Percentiles rank a stretch among this genome's conserved stretches.
Evolutionary conservation across 1,140 invertebrate species (phyloP).

Genomic region (Aporrectodea caliginosa): DNA sequence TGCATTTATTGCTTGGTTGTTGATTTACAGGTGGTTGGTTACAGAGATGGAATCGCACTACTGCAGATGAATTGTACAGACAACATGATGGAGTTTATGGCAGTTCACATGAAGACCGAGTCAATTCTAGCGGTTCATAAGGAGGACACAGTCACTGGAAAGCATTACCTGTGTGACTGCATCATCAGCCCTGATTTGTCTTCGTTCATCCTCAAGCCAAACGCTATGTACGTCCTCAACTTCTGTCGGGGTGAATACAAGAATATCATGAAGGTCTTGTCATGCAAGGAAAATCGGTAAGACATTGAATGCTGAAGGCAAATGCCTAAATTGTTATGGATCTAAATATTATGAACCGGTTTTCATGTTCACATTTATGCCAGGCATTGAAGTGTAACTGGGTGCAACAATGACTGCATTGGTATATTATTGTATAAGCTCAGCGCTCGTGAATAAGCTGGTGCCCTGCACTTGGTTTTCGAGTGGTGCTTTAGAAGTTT

Average conservation of each 20-base stretch:
- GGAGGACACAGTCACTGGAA: constrained; percentile 18
- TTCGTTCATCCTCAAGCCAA: constrained; percentile 33
- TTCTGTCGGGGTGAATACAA: constrained; percentile 31
- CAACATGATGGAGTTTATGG: constrained; percentile 31
- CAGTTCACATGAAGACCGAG: constrained; percentile 32
- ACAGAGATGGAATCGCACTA: constrained; percentile 31
- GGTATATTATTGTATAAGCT: background rate
- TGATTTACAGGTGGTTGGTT: constrained; percentile 24
- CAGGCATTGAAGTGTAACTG: background rate
- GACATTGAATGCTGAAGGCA: no score
- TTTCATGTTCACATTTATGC: background rate
- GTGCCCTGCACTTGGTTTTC: no score
- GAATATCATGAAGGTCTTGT: constrained; percentile 30
- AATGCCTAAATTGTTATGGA: no score
- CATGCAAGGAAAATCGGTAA: constrained; percentile 24
- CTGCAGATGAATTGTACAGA: constrained; percentile 24
- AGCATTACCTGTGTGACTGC: constrained; percentile 34
- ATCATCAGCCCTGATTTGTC: constrained; percentile 32
- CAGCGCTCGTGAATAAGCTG: no score
- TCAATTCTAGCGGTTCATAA: constrained; percentile 27
- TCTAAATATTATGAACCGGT: no score
- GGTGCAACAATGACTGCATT: background rate
- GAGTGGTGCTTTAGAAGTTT: no score
- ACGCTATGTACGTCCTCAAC: constrained; percentile 35
- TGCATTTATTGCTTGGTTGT: background rate